Evolutionary conservation across 1,140 invertebrate species (phyloP).

Genomic region (Hylaeus anthracinus): DNA sequence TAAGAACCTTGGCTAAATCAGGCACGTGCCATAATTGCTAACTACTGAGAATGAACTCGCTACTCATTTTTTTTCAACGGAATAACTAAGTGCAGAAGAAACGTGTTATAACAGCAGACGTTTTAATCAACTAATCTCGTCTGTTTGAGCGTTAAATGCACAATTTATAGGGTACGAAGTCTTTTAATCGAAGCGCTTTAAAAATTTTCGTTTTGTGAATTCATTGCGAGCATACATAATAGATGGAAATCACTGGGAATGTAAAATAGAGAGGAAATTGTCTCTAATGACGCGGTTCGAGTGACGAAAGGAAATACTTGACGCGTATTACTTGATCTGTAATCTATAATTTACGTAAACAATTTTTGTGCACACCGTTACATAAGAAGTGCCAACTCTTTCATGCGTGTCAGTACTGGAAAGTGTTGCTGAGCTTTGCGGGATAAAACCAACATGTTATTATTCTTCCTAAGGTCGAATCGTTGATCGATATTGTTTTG

Average conservation of each 20-base stretch:
- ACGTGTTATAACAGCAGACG: neutral
- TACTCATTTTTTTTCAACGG: neutral
- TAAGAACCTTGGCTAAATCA: neutral
- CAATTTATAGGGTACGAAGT: neutral
- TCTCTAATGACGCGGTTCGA: slow-evolving; percentile 20
- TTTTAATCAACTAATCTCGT: neutral
- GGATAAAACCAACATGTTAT: neutral
- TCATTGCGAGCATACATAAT: neutral
- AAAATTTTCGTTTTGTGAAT: neutral
- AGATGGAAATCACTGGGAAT: neutral
- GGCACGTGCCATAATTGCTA: no score
- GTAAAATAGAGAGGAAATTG: neutral
- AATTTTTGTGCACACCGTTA: slow-evolving; percentile 2
- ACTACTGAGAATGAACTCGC: no score
- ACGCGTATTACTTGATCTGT: neutral
- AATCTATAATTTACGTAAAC: slow-evolving; percentile 2
- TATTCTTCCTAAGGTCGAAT: neutral
- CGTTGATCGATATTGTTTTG: neutral
- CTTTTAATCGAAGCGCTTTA: neutral
- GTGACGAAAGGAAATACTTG: neutral
- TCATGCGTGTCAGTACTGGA: no score
- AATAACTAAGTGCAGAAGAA: neutral
- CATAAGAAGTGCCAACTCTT: neutral
- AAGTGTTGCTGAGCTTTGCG: no score
- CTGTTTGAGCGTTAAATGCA: neutral